Evolutionary conservation across 2,888 invertebrate species (phyloP).

Genomic region (Lithophane leautieri): DNA sequence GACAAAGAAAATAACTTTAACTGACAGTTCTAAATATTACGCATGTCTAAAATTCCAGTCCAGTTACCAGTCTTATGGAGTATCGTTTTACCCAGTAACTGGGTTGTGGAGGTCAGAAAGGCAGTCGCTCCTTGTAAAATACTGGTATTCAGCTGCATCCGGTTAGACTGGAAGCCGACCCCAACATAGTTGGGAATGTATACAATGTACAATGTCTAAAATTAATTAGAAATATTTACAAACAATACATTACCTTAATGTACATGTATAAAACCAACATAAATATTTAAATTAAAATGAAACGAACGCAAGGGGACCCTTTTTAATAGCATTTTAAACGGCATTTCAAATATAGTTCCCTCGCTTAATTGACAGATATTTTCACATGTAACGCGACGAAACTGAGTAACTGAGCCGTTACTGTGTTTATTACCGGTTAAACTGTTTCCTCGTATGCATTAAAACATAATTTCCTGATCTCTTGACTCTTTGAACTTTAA

Average conservation of each 20-base stretch:
- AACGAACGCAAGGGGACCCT: constrained; percentile 12
- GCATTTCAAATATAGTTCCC: constrained; percentile 24
- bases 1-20: neutral
- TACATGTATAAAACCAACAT: neutral
- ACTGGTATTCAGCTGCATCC: too few relatives aligned
- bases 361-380: constrained; percentile 38
- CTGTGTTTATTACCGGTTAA: constrained; percentile 46
- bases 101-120: too few relatives aligned
- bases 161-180: too few relatives aligned
- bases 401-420: constrained; percentile 44
- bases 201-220: neutral
- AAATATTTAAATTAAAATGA: constrained; percentile 40
- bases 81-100: too few relatives aligned
- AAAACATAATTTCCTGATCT: constrained; percentile 54
- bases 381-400: constrained; percentile 41
- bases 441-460: constrained; percentile 57
- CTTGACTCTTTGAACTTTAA: constrained; percentile 56
- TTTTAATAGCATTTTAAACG: constrained; percentile 37
- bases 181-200: too few relatives aligned
- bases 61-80: too few relatives aligned
- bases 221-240: constrained; percentile 17
- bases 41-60: too few relatives aligned
- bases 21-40: neutral
- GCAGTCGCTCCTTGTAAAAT: too few relatives aligned
- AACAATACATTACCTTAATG: neutral